Evolutionary conservation across 2,888 invertebrate genomes (phyloP), one percentile per base, ranked within the genome.

Genomic region (Drosophila anomalata): DNA sequence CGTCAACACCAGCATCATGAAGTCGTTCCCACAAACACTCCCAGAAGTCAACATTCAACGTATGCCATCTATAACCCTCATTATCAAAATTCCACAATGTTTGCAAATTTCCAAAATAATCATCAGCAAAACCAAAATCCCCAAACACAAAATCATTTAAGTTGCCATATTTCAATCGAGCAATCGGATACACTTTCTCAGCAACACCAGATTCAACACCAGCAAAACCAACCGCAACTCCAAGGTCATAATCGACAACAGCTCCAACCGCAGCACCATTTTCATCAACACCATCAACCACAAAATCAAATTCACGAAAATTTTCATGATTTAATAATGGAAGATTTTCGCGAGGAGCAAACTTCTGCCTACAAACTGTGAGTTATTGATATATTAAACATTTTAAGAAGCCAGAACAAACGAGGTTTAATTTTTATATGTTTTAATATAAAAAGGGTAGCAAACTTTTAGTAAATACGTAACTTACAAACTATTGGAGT

Each of bases 101-200:
- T 80, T 79, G 53, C 74, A 44, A 58, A 77, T 26, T 83, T 83
- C 54, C 83, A 70, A 68, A 71, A 41, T 20, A 62, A 65, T 33
- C 57, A 65, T 39, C 41, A 33, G 8, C 68, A 63, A 50, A 46
- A 82, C 77, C 33, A 79, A 24, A 86, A 89, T n/a, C 84, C 80
- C 36, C 77, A 72, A 11, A 70, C 76, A 11, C 87, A 89, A 22
- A 88, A 81, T 41, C 86, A 85, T 9, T 72, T 83, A 24, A 85
- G 87, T n/a, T 88, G 90, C 62, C 89, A 90, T 46, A 83, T 80
- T 42, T 90, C 91, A 54, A 82, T 91, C 59, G 91, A 92, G 75
- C 89, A 89, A 57, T 74, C 54, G 31, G 31, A 54, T 20, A 54
- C 46, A 12, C 58, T 60, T 39, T 46, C 67, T 17, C 54, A 31